Conservation (phyloP, 2,113 vertebrate genomes). For the Paramormyrops kingsleyae region DNA sequence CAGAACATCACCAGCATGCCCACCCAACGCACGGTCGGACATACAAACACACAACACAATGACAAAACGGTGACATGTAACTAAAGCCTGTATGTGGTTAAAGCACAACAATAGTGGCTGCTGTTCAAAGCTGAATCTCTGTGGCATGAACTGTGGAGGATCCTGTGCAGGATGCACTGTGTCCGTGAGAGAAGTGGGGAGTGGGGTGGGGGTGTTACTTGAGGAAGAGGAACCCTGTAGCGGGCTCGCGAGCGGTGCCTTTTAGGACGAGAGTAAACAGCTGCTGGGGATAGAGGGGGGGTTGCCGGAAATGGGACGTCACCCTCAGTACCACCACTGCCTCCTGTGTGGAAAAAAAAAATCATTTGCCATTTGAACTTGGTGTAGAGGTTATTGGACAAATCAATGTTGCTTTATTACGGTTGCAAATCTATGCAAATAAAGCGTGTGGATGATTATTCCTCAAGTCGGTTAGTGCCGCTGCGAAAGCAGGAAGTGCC, state of each 20-base stretch:
- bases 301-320: background rate
- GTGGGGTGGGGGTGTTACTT: background rate
- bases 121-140: background rate
- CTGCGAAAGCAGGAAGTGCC: slow-evolving; percentile 9
- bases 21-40: background rate
- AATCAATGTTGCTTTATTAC: slow-evolving; percentile 20
- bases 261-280: slow-evolving; percentile 13
- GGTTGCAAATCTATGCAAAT: slow-evolving; percentile 18
- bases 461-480: background rate
- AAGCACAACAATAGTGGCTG: background rate
- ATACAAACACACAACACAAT: background rate
- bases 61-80: background rate
- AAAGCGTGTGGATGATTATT: slow-evolving; percentile 2
- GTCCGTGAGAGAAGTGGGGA: background rate
- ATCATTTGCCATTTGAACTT: slow-evolving; percentile 14
- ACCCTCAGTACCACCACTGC: background rate
- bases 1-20: background rate
- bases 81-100: background rate
- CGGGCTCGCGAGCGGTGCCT: background rate
- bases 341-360: slow-evolving; percentile 9
- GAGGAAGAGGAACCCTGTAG: background rate
- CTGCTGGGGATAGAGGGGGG: slow-evolving; percentile 1
- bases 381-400: slow-evolving; percentile 2
- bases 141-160: background rate
- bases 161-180: background rate